Evolutionary conservation across 2,113 vertebrate species (phyloP), one percentile per base, ranked within the genome.

Genomic region (Etheostoma spectabile): DNA sequence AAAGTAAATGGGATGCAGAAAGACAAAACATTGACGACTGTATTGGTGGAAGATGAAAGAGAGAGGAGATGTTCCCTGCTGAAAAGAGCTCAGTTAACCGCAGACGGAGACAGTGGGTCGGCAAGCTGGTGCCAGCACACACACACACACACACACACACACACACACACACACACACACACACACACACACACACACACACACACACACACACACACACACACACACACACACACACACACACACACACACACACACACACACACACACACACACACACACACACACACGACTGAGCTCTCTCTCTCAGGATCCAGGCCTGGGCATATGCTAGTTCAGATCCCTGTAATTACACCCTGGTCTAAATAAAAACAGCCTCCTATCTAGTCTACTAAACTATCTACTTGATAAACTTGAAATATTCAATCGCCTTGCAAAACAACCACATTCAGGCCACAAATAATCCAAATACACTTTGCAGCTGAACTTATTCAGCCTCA

Each of bases 51-150:
- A 42, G 74, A 55, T 3, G 45, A 57, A 67, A 19, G 33, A 62
- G 13, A 68, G 77, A 72, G 56, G 74, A 78, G 77, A 84, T 67
- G 78, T 49, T 85, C 57, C 69, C 73, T 38, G 68, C 81, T 71
- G 79, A 71, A 74, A 69, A 89, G 82, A 85, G 86, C 88, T 91
- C 90, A 83, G 85, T 84, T 87, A 88, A 94, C 85, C 80, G 74
- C 92, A 93, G 89, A 89, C 73, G 13, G 92, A 93, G 88, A 94
- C 86, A 93, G 90, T 79, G 74, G 86, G 83, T 89, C 79, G 61
- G 79, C 73, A 69, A 72, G 81, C 89, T 91, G 88, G 85, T 90
- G 92, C 90, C 91, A 90, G 42, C 24, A 12, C 57, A 42, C 55
- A 21, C 46, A 21, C 52, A 19, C 52, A 21, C 45, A 42, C 70